Conservation (phyloP, 2,888 invertebrate genomes). For the Hecatera dysodea region DNA sequence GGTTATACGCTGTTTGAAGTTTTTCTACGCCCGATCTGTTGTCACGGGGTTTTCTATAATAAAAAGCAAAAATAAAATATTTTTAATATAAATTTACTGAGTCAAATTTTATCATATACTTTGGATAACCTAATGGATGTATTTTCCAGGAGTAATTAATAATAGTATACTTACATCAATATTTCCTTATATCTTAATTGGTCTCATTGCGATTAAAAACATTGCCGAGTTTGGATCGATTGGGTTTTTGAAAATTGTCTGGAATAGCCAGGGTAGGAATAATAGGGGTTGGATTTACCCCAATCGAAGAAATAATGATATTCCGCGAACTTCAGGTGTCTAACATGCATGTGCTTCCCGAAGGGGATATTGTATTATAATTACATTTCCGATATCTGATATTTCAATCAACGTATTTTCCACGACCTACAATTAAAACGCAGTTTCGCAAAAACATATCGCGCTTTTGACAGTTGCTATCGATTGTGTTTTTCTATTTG, state of each 20-base stretch:
- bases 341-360: slow-evolving; percentile 18
- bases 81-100: no score
- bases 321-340: slow-evolving; percentile 50
- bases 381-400: slow-evolving; percentile 28
- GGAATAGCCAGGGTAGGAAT: slow-evolving; percentile 2
- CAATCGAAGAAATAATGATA: slow-evolving; percentile 13
- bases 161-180: background rate
- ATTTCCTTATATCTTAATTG: background rate
- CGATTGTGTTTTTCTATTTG: slow-evolving; percentile 17
- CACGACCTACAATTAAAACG: slow-evolving; percentile 7
- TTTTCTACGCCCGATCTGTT: background rate
- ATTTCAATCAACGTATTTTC: slow-evolving; percentile 19
- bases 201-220: background rate
- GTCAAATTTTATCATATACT: background rate
- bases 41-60: background rate
- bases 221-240: background rate
- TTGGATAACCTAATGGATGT: background rate
- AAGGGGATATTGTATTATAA: slow-evolving; percentile 24
- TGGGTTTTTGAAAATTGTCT: slow-evolving; percentile 34
- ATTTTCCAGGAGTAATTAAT: background rate
- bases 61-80: no score
- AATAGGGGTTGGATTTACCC: slow-evolving; percentile 25
- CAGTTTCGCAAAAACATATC: slow-evolving; percentile 30
- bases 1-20: background rate
- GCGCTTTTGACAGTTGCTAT: slow-evolving; percentile 7